Base-by-base conservation (phyloP, 2,888 invertebrate species). In the Congeria kusceri region DNA sequence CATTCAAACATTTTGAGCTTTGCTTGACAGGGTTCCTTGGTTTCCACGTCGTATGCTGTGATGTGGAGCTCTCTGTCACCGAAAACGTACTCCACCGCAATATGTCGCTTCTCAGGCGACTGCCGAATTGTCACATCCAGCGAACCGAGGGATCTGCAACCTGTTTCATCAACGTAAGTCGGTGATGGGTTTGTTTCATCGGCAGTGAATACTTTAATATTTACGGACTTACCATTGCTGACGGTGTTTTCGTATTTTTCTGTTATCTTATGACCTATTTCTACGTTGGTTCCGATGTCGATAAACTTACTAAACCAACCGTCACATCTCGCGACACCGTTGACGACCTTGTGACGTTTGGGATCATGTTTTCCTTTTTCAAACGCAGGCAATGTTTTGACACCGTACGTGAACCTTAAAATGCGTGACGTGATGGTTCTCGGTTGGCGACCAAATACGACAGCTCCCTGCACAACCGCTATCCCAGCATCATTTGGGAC, bases 401-500 rank as follows among this genome's bases (percentile, higher is more conserved):
- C 83, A 0, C 83, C 83, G 29, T 83, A 83, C 0, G 77, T 73
- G 53, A 67, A 80, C 18, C 78, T 68, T 15, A 83, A 67, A 3
- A 80, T 47, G 11, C 83, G 58, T 0, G 73, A 73, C 1, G 78
- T 74, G 13, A 84, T 84, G 57, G 73, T 80, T 18, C 64, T 71
- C 25, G 84, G 84, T 20, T 77, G 69, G 20, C 71, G 59, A 9
- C 84, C 84, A 46, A 67, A 84, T 4, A 84, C 73, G 1, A 84
- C 84, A 3, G 84, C 81, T 0, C 84, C 84, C 44, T 84, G 79
- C 7, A 81, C 53, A 3, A 84, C 81, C n/a, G 80, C 73, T 25
- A 84, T 68, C 5, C 84, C 84, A 2, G 84, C 77, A 1, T 84
- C 84, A 20, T 67, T 63, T n/a, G 84, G 84, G 61, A 81, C 74